A percentile compares a stretch with the other conserved stretches of the same genome.
Evolutionary conservation across 2,888 invertebrate species (phyloP).

Genomic region (Cataglyphis albicans): DNA sequence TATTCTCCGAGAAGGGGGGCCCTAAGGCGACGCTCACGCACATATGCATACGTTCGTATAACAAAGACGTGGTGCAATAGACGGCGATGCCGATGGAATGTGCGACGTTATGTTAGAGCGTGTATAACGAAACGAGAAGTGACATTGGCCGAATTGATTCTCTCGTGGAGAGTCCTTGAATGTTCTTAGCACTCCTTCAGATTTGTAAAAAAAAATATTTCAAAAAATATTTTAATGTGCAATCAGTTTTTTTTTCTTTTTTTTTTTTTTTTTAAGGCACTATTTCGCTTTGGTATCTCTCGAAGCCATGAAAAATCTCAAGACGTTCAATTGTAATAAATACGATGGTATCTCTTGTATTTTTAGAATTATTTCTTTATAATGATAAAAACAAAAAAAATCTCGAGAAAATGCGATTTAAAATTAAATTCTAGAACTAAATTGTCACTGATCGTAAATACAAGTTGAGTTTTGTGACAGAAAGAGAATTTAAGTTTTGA

Average conservation of each 20-base stretch:
- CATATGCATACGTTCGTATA: slow-evolving; percentile 41
- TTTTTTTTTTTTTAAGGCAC: neutral
- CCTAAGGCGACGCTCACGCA: slow-evolving; percentile 61
- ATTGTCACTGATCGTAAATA: neutral
- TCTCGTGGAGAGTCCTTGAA: slow-evolving; percentile 31
- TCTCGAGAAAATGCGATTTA: neutral
- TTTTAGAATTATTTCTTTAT: neutral
- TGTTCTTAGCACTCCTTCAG: slow-evolving; percentile 9
- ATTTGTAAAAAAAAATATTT: neutral
- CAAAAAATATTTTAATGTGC: neutral
- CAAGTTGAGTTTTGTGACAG: neutral
- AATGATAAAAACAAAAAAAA: neutral
- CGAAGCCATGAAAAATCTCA: neutral
- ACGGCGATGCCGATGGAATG: slow-evolving; percentile 61
- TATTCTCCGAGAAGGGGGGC: slow-evolving; percentile 73
- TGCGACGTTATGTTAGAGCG: slow-evolving; percentile 53
- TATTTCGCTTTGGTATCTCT: neutral
- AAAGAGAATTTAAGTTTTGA: neutral
- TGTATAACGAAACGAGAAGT: slow-evolving; percentile 75
- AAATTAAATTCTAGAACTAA: neutral
- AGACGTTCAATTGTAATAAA: neutral
- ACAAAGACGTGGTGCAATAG: slow-evolving; percentile 54
- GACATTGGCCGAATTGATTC: slow-evolving; percentile 79
- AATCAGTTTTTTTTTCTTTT: too few relatives aligned
- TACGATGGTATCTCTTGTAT: neutral